Percentiles rank a stretch among this genome's conserved stretches.
phyloP scores from a whole-genome alignment of 2,113 vertebrate genomes.

The Zeus faber region DNA sequence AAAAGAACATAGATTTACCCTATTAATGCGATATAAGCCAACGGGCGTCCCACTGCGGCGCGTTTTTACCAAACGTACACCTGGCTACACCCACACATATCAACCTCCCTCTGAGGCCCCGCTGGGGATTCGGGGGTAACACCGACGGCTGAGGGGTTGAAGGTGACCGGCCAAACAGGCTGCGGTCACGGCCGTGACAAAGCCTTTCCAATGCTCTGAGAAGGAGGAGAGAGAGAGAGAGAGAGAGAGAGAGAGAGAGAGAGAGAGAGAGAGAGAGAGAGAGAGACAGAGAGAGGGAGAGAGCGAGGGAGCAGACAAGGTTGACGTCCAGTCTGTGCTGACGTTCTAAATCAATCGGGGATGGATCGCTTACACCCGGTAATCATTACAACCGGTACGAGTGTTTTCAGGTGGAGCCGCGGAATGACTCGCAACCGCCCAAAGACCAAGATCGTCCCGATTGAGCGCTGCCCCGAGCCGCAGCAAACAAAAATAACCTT shows the following conservation, averaged over 20 bases:
- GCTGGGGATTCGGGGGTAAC: constrained; percentile 16
- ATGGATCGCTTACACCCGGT: constrained; percentile 73
- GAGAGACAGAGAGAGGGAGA: too few species aligned
- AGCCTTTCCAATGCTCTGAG: constrained; percentile 62
- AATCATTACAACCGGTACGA: constrained; percentile 69
- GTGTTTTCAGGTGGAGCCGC: constrained; percentile 57
- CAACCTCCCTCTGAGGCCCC: background rate
- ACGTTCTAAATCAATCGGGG: constrained; percentile 75
- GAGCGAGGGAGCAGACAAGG: constrained; percentile 31
- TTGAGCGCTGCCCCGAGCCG: too few species aligned
- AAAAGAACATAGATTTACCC: constrained; percentile 71
- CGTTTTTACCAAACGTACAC: constrained; percentile 48
- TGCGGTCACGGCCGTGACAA: constrained; percentile 72
- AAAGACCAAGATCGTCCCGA: too few species aligned
- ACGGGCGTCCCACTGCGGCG: constrained; percentile 40
- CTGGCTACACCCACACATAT: constrained; percentile 14
- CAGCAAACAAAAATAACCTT: too few species aligned
- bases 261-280: too few species aligned
- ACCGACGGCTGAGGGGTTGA: constrained; percentile 62
- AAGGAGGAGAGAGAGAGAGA: constrained; percentile 65
- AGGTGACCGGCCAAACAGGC: constrained; percentile 70
- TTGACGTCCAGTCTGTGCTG: constrained; percentile 78
- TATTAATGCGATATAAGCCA: constrained; percentile 66
- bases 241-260: too few species aligned
- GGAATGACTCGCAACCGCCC: constrained; percentile 32